These are phyloP conservation scores for Esox lucius DNA, from an alignment of 2,797 vertebrate genomes.

Conservation along the genomic window DNA sequence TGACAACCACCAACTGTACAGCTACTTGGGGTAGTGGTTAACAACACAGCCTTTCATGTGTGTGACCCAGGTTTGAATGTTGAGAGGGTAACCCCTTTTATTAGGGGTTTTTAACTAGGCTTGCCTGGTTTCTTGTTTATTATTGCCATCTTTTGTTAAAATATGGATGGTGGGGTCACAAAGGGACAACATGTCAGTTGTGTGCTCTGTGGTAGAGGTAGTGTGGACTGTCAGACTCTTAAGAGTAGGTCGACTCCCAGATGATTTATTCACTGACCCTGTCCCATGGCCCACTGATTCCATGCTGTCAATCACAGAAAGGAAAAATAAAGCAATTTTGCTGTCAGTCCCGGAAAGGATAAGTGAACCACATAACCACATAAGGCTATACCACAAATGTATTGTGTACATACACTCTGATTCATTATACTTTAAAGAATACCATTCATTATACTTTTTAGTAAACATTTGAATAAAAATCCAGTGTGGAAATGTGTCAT, in stretches of 20 bases:
- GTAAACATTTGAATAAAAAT: background rate
- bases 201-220: constrained; percentile 3
- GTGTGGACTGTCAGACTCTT: constrained; percentile 19
- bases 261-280: constrained; percentile 21
- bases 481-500: background rate
- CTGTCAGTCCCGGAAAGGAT: constrained; percentile 22
- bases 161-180: constrained; percentile 19
- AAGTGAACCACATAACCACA: background rate
- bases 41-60: too few relatives aligned
- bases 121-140: too few relatives aligned
- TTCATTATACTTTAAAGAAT: too few relatives aligned
- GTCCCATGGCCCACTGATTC: background rate
- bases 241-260: background rate
- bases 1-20: too few relatives aligned
- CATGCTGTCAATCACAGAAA: constrained; percentile 23
- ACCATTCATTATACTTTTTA: background rate
- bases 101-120: too few relatives aligned
- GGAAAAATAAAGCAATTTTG: background rate
- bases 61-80: too few relatives aligned
- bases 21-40: too few relatives aligned
- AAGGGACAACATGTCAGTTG: constrained; percentile 17
- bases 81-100: too few relatives aligned
- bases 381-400: background rate
- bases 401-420: background rate
- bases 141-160: constrained; percentile 6